Percentiles rank a stretch among this genome's conserved stretches.
phyloP scores from a whole-genome alignment of 1,140 invertebrate species.

The Dreissena polymorpha region DNA sequence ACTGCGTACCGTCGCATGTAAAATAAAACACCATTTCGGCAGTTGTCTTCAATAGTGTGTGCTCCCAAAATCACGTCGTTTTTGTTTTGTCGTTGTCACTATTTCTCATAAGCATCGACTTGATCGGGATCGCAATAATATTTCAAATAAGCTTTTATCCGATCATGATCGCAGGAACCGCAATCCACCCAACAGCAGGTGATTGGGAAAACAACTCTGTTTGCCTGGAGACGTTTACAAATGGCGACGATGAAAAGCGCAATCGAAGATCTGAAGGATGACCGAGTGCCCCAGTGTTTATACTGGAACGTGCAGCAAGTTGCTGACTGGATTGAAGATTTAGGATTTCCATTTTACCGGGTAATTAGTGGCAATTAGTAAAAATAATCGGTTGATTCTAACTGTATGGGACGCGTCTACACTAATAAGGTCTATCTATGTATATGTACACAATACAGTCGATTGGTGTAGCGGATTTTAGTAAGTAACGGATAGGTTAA shows the following conservation, averaged over 20 bases:
- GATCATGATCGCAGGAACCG: no score
- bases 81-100: no score
- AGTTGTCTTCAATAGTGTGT: no score
- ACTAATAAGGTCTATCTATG: no score
- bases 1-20: no score
- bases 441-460: no score
- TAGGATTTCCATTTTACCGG: conserved; percentile 74
- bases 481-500: no score
- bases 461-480: background rate
- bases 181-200: background rate
- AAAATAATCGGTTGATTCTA: background rate
- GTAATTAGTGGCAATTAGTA: conserved; percentile 41
- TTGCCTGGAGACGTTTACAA: conserved; percentile 56
- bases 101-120: no score
- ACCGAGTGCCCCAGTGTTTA: conserved; percentile 67
- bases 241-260: conserved; percentile 56
- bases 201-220: conserved; percentile 20
- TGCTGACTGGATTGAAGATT: conserved; percentile 74
- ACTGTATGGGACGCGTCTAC: background rate
- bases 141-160: no score
- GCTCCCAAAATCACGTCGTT: no score
- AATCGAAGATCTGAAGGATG: conserved; percentile 71
- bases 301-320: conserved; percentile 73
- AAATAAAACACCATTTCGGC: no score
- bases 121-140: no score